Evolutionary conservation across 2,113 vertebrate genomes (phyloP).

Genomic region (Paradisaea rubra): DNA sequence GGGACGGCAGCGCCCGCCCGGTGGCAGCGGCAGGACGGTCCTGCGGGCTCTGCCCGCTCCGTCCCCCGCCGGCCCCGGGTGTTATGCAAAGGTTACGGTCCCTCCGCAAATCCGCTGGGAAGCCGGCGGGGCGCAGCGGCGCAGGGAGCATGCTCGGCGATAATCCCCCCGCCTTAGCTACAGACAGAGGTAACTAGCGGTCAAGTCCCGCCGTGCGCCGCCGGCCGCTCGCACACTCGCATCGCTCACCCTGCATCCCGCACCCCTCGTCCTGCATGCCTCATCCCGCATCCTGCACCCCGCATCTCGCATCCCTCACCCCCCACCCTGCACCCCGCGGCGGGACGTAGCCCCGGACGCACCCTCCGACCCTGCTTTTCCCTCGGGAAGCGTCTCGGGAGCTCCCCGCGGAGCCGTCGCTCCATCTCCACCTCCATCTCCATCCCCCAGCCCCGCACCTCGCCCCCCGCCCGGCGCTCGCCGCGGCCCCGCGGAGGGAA

Average conservation of each 20-base stretch:
- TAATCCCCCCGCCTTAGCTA: conserved; percentile 55
- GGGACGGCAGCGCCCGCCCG: neutral
- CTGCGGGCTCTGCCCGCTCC: neutral
- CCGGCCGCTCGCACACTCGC: neutral
- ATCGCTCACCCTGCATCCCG: neutral
- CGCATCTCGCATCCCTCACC: neutral
- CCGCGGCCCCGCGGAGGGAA: neutral
- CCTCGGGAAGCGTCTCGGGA: neutral
- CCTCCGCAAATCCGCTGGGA: conserved; percentile 51
- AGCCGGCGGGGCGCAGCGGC: conserved; percentile 59
- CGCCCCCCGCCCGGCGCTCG: neutral
- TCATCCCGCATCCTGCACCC: neutral
- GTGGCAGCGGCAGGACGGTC: neutral
- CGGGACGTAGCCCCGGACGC: neutral
- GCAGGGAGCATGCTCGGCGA: conserved; percentile 68
- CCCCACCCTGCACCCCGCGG: neutral
- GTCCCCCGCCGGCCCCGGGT: neutral
- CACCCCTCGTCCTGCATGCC: neutral
- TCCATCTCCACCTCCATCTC: neutral
- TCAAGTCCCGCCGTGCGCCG: conserved; percentile 56
- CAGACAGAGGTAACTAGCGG: conserved; percentile 79
- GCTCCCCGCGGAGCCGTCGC: neutral
- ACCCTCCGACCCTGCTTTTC: neutral
- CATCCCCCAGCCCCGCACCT: neutral
- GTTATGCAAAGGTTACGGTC: conserved; percentile 52